Conservation (phyloP, 2,113 vertebrate genomes). For the Salvator merianae region DNA sequence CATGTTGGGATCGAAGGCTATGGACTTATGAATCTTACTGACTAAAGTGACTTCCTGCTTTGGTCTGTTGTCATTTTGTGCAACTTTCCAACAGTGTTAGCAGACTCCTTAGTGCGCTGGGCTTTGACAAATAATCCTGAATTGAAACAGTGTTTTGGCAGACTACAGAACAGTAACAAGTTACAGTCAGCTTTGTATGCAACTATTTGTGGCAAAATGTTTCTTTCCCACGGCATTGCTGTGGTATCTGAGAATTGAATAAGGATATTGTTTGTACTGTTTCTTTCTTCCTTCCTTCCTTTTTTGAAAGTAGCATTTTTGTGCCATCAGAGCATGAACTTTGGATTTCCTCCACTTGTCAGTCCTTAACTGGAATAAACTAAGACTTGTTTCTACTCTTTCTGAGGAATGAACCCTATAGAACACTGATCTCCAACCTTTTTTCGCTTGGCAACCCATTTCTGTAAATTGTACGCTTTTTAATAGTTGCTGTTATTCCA, state of each 20-base stretch:
- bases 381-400: background rate
- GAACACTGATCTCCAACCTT: no score
- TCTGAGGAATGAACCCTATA: background rate
- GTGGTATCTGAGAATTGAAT: constrained; percentile 27
- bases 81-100: constrained; percentile 41
- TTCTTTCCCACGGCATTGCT: constrained; percentile 34
- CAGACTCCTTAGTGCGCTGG: constrained; percentile 30
- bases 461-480: no score
- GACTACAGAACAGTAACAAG: constrained; percentile 25
- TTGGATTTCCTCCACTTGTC: constrained; percentile 7
- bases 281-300: background rate
- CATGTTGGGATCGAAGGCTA: background rate
- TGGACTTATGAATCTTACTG: constrained; percentile 12
- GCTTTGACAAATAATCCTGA: constrained; percentile 34
- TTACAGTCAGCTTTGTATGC: constrained; percentile 35
- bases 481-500: no score
- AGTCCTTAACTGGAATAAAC: background rate
- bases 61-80: constrained; percentile 43
- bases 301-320: constrained; percentile 25
- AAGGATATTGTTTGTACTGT: constrained; percentile 7
- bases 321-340: constrained; percentile 13
- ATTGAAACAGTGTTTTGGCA: constrained; percentile 57
- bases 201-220: constrained; percentile 27
- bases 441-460: no score
- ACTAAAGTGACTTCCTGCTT: constrained; percentile 5